Evolutionary conservation across 2,797 vertebrate species (phyloP).

Genomic region (Gorsachius magnificus): DNA sequence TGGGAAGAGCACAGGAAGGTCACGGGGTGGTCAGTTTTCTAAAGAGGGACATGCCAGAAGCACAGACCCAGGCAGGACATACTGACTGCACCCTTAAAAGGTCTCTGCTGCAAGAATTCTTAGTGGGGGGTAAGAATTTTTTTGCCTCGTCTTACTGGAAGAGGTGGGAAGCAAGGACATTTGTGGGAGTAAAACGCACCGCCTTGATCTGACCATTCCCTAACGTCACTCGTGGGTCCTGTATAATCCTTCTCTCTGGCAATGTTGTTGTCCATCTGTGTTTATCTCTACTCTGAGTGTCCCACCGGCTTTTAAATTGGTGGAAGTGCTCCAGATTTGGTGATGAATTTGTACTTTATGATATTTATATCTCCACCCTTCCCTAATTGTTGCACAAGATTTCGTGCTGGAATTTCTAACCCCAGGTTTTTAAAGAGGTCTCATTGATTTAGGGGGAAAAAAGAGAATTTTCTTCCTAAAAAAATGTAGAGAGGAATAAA

Average conservation of each 20-base stretch:
- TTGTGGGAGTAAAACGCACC: constrained; percentile 24
- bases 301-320: constrained; percentile 6
- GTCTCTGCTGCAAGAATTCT: constrained; percentile 26
- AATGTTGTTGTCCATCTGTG: constrained; percentile 54
- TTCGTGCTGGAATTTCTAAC: constrained; percentile 20
- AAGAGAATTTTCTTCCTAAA: neutral
- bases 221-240: neutral
- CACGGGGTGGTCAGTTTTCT: neutral
- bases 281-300: constrained; percentile 55
- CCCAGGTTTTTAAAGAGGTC: neutral
- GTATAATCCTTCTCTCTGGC: constrained; percentile 45
- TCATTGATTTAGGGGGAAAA: neutral
- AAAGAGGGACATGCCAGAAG: neutral
- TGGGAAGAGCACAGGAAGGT: constrained; percentile 24
- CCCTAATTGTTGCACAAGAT: constrained; percentile 21
- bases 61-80: neutral
- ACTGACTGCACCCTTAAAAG: neutral
- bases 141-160: constrained; percentile 17
- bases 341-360: constrained; percentile 37
- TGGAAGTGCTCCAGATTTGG: constrained; percentile 44
- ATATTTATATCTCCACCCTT: constrained; percentile 61
- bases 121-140: constrained; percentile 36
- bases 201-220: neutral
- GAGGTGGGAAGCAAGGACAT: neutral
- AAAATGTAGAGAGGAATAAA: neutral